Conservation (phyloP, 2,113 vertebrate genomes). For the Zapus hudsonius region DNA sequence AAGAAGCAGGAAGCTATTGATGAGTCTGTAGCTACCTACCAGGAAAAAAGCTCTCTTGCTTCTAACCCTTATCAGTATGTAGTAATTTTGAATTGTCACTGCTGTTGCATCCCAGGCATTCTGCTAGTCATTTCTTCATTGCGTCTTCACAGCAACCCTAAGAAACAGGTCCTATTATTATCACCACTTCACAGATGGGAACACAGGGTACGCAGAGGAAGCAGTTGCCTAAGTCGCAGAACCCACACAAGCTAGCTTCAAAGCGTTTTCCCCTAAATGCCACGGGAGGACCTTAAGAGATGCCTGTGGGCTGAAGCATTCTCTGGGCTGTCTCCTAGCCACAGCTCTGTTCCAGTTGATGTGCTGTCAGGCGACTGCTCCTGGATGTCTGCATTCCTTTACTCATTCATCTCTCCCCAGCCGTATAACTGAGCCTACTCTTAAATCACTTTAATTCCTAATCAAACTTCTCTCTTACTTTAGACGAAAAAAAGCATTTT, state of each 20-base stretch:
- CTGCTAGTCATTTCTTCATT: too few species aligned
- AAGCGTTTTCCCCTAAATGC: background rate
- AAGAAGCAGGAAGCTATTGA: too few species aligned
- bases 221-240: too few species aligned
- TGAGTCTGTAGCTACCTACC: too few species aligned
- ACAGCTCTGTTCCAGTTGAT: constrained; percentile 38
- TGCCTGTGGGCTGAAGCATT: background rate
- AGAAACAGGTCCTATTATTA: too few species aligned
- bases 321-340: background rate
- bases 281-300: background rate
- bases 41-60: too few species aligned
- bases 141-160: too few species aligned
- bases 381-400: constrained; percentile 57
- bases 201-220: too few species aligned
- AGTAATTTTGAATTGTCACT: too few species aligned
- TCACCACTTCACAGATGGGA: too few species aligned
- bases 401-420: constrained; percentile 68
- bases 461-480: constrained; percentile 60
- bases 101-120: too few species aligned
- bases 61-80: too few species aligned
- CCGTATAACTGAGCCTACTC: constrained; percentile 64
- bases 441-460: constrained; percentile 73
- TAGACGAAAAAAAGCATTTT: constrained; percentile 32
- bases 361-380: constrained; percentile 60
- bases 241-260: background rate